A percentile compares a stretch with the other conserved stretches of the same genome.
Conservation (phyloP, 2,888 invertebrate species). For the Xanthostigma xanthostigma region DNA sequence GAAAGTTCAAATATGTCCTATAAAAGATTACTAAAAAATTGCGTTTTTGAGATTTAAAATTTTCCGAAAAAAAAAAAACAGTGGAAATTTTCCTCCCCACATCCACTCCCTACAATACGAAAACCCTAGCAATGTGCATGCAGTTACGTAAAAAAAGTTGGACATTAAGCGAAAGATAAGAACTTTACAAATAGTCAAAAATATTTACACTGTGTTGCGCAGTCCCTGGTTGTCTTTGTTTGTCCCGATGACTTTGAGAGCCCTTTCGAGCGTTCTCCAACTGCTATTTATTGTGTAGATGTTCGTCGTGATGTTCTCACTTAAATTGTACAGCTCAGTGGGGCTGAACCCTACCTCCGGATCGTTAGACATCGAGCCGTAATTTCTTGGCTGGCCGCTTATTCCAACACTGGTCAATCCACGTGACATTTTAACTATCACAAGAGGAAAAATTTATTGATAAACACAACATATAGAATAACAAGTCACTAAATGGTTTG, state of each 20-base stretch:
- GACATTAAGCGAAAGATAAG: no score
- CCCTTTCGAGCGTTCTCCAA: conserved; percentile 54
- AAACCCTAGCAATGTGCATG: no score
- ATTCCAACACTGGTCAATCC: conserved; percentile 1
- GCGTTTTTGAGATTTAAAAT: no score
- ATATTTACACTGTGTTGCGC: conserved; percentile 46
- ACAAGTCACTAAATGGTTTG: no score
- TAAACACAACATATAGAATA: no score
- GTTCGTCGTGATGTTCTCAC: conserved; percentile 69
- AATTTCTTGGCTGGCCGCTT: conserved; percentile 19
- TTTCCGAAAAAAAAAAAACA: no score
- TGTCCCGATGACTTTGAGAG: conserved; percentile 60
- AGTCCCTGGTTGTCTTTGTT: conserved; percentile 53
- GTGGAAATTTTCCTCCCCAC: no score
- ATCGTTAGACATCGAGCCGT: conserved; percentile 24
- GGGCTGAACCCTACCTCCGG: conserved; percentile 60
- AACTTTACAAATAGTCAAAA: no score
- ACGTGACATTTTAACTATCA: background rate
- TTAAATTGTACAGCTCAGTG: conserved; percentile 60
- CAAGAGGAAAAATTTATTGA: background rate
- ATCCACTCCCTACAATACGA: no score
- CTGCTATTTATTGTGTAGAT: conserved; percentile 64
- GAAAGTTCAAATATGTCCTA: no score
- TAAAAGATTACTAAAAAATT: no score
- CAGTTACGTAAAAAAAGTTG: no score